These are phyloP conservation scores for Orthosia incerta DNA, from an alignment of 2,888 invertebrate species.

Conservation along the genomic window DNA sequence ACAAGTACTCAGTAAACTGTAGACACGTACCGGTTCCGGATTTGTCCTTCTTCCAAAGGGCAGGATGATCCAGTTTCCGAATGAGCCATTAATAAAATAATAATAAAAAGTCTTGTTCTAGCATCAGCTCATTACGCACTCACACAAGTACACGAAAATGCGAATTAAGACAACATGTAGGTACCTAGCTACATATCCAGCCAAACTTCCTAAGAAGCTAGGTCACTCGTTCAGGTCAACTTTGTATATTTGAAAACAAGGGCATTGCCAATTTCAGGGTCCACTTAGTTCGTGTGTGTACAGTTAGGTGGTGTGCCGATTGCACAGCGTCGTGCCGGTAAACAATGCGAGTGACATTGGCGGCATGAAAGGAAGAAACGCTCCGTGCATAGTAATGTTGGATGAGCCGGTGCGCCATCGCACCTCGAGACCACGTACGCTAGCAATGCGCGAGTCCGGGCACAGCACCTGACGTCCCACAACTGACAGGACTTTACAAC, in stretches of 20 bases:
- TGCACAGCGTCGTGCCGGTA: slow-evolving; percentile 74
- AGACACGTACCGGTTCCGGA: slow-evolving; percentile 82
- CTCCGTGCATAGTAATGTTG: slow-evolving; percentile 83
- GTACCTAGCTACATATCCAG: slow-evolving; percentile 15
- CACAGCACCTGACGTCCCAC: slow-evolving; percentile 51
- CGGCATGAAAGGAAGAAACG: slow-evolving; percentile 89
- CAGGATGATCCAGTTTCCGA: slow-evolving; percentile 76
- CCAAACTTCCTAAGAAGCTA: slow-evolving; percentile 69
- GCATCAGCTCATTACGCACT: slow-evolving; percentile 23
- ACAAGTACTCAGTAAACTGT: slow-evolving; percentile 74
- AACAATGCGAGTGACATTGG: slow-evolving; percentile 89
- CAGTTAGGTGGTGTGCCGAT: slow-evolving; percentile 83
- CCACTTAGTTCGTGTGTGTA: slow-evolving; percentile 81
- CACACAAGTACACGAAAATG: slow-evolving; percentile 6
- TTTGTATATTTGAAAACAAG: slow-evolving; percentile 79
- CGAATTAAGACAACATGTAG: slow-evolving; percentile 17
- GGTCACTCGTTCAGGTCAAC: slow-evolving; percentile 72
- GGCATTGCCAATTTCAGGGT: slow-evolving; percentile 90
- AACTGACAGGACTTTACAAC: slow-evolving; percentile 47
- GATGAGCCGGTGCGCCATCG: slow-evolving; percentile 68
- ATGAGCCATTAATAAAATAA: slow-evolving; percentile 47
- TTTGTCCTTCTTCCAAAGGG: slow-evolving; percentile 80
- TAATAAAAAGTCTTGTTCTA: slow-evolving; percentile 39
- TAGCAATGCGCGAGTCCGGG: slow-evolving; percentile 36
- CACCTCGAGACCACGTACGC: slow-evolving; percentile 67